Evolutionary conservation across 2,888 invertebrate genomes (phyloP), one percentile per base, ranked within the genome.

Genomic region (Trachelus iudaicus): DNA sequence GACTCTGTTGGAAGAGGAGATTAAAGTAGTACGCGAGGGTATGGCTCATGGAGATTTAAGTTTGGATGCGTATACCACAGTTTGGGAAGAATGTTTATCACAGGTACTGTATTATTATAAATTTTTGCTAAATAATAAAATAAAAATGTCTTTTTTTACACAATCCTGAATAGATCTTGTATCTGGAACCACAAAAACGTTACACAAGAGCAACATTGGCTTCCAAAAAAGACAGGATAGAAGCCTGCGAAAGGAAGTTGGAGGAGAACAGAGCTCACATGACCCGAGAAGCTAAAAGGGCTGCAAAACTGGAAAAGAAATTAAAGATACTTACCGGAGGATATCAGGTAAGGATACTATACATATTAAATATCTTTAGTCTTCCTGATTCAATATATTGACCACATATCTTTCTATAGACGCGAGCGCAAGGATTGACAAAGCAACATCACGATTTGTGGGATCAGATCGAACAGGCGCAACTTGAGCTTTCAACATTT

Each of bases 301-400:
- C 99, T 76, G 97, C 98, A 0, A 99, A 99, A 92, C 96, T 98
- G 94, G 99, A 99, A 92, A 99, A 99, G 92, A 99, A 98, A 92
- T 92, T 99, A 35, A 96, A 98, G 92, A 96, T 99, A 78, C 93
- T 99, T n/a, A 96, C 99, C 6, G 99, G 97, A 12, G 97, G 98
- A 12, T 98, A 98, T 92, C 97, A 97, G 92, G 94, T 94, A 84
- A 80, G 81, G 40, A 11, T 33, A 33, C 31, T 40, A 9, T n/a
- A 35, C 12, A 2, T 23, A 56, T 23, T 23, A 23, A 56, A 23
- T 56, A 56, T 56, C 0, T 56, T 56, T 23, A 23, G 23, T 56
- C 23, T 56, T 23, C 0, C 23, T 9, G 56, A 56, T 23, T 56
- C 23, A 23, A 23, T 23, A 23, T 56, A 23, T 56, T 56, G 23